These are phyloP conservation scores for Eristalinus sepulchralis DNA, from an alignment of 2,888 invertebrate species.

Conservation along the genomic window DNA sequence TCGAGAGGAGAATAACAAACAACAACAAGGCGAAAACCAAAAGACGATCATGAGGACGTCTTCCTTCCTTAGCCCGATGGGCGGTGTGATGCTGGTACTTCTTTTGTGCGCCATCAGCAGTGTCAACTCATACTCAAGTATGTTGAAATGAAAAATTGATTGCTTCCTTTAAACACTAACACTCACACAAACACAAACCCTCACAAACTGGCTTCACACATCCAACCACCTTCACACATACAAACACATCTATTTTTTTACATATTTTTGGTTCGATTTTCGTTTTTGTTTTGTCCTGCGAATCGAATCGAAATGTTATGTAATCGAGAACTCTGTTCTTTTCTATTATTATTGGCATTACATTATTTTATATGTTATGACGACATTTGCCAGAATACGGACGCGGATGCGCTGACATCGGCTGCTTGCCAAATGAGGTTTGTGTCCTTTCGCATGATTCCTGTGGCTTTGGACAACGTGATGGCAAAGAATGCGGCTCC, in stretches of 20 bases:
- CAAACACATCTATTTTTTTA: constrained; percentile 14
- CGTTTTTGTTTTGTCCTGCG: constrained; percentile 64
- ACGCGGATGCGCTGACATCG: constrained; percentile 89
- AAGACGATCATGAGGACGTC: constrained; percentile 48
- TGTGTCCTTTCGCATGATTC: constrained; percentile 87
- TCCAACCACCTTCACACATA: constrained; percentile 22
- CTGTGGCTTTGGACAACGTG: constrained; percentile 84
- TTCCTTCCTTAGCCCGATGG: constrained; percentile 52
- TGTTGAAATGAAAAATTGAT: constrained; percentile 74
- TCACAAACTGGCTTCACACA: background rate
- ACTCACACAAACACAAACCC: constrained; percentile 13
- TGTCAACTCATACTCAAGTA: constrained; percentile 80
- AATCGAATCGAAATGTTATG: constrained; percentile 72
- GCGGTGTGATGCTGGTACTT: constrained; percentile 72
- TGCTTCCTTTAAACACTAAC: constrained; percentile 19
- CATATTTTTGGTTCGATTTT: constrained; percentile 70
- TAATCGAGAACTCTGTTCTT: constrained; percentile 68
- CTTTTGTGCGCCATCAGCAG: constrained; percentile 75
- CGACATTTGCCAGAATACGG: constrained; percentile 85
- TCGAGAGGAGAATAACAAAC: constrained; percentile 3
- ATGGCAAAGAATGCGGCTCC: constrained; percentile 84
- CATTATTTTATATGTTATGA: constrained; percentile 72
- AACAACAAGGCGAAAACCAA: background rate
- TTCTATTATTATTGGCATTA: constrained; percentile 71
- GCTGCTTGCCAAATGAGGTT: constrained; percentile 87